Percentiles rank a stretch among this genome's conserved stretches.
phyloP scores from a whole-genome alignment of 2,797 vertebrate species.

The Garrulus glandarius region DNA sequence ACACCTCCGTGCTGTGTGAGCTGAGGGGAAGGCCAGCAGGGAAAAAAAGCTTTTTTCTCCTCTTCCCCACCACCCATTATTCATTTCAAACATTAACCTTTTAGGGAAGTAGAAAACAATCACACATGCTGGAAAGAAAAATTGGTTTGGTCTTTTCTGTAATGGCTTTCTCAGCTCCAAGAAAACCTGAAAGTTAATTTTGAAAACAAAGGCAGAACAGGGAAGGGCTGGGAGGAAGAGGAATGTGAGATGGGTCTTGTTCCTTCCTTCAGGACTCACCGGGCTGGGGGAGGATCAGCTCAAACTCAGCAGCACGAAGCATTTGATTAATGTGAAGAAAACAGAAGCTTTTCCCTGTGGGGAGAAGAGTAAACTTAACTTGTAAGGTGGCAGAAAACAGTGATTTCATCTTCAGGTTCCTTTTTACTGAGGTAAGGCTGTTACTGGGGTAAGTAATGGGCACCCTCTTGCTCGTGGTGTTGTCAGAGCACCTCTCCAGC shows the following conservation, averaged over 20 bases:
- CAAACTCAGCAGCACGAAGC: background rate
- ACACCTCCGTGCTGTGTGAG: background rate
- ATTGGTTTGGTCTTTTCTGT: conserved; percentile 44
- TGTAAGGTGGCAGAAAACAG: background rate
- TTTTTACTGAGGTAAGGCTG: background rate
- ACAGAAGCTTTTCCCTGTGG: background rate
- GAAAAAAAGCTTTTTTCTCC: background rate
- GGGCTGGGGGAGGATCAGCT: background rate
- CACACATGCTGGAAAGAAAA: background rate
- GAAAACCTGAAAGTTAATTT: conserved; percentile 40
- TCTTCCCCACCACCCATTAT: background rate
- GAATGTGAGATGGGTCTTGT: background rate
- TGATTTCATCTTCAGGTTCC: background rate
- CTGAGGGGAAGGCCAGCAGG: background rate
- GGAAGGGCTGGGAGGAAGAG: background rate
- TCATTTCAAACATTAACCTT: conserved; percentile 59
- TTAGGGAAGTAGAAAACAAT: conserved; percentile 48
- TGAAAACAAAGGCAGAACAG: background rate
- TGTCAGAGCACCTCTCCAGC: background rate
- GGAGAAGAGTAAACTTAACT: background rate
- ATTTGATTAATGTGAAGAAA: background rate
- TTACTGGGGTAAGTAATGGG: background rate
- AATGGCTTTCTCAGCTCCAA: conserved; percentile 24
- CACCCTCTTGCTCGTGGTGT: background rate
- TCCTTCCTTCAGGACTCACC: background rate